Conservation (phyloP, 2,113 vertebrate genomes). For the Chaenogobius annularis region DNA sequence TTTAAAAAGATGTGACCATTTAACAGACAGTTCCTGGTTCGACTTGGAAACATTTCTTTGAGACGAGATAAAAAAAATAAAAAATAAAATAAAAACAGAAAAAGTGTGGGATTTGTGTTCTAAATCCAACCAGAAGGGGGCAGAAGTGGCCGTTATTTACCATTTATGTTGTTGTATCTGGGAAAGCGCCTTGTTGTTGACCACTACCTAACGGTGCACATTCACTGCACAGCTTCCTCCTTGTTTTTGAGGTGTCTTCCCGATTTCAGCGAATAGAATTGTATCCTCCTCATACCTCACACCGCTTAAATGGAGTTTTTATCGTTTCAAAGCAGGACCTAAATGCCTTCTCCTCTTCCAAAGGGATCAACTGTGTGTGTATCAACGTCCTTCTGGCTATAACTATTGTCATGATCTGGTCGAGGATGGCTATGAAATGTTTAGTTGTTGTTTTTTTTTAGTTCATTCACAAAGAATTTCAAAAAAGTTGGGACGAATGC, state of each 20-base stretch:
- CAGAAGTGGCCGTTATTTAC: constrained; percentile 12
- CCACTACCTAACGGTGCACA: constrained; percentile 35
- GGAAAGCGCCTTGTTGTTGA: constrained; percentile 39
- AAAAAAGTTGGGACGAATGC: neutral
- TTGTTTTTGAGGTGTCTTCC: constrained; percentile 66
- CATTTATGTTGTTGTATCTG: constrained; percentile 10
- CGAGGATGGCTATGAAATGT: constrained; percentile 45
- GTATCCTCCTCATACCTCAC: constrained; percentile 75
- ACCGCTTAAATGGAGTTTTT: constrained; percentile 65
- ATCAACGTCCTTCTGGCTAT: constrained; percentile 50
- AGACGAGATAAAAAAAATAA: constrained; percentile 15
- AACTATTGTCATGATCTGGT: constrained; percentile 34
- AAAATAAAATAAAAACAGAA: too few species aligned
- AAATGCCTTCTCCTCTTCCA: constrained; percentile 62
- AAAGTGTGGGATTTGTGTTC: constrained; percentile 48
- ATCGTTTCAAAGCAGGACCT: constrained; percentile 62
- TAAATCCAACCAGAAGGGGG: constrained; percentile 43
- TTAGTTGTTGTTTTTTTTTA: constrained; percentile 12
- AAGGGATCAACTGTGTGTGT: constrained; percentile 52
- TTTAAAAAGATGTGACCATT: constrained; percentile 70
- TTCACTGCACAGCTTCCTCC: constrained; percentile 53
- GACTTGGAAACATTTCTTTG: constrained; percentile 60
- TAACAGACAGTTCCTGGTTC: constrained; percentile 71
- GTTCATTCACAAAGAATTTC: neutral
- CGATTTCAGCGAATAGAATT: constrained; percentile 65